Conservation (phyloP, 2,888 invertebrate species). For the Pristionchus japonicus region DNA sequence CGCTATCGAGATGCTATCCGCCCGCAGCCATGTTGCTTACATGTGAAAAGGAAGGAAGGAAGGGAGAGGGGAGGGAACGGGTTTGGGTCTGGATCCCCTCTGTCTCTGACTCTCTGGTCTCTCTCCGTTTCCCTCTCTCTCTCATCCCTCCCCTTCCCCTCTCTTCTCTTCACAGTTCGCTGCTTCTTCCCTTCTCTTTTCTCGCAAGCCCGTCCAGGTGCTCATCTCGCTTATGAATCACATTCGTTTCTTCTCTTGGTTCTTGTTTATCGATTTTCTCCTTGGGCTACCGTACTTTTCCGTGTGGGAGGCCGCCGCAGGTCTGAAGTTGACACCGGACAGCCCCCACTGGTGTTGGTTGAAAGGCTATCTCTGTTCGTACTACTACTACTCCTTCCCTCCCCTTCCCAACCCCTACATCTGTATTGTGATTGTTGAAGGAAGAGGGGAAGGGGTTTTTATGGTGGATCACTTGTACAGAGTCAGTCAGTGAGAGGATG, state of each 20-base stretch:
- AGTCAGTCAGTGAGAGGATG: slow-evolving; percentile 2
- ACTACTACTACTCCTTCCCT: not conserved
- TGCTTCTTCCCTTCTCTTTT: slow-evolving; percentile 21
- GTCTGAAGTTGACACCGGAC: not conserved
- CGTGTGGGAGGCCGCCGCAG: not conserved
- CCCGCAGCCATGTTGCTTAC: slow-evolving; percentile 34
- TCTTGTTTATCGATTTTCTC: not conserved
- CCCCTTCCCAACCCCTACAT: not conserved
- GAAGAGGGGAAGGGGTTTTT: slow-evolving; percentile 13
- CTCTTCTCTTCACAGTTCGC: slow-evolving; percentile 36
- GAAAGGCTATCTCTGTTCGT: not conserved
- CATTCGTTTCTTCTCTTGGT: not conserved
- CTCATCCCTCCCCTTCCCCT: not conserved
- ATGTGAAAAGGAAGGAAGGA: slow-evolving; percentile 33
- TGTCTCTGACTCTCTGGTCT: not conserved
- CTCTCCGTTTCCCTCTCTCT: not conserved
- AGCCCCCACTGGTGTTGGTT: not conserved
- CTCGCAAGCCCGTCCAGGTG: slow-evolving; percentile 33
- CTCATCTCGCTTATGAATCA: slow-evolving; percentile 29
- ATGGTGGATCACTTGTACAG: slow-evolving; percentile 6
- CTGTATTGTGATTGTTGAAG: not conserved
- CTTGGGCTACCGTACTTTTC: not conserved
- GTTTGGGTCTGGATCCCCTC: slow-evolving; percentile 31
- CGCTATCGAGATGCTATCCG: slow-evolving; percentile 25
- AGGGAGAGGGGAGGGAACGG: slow-evolving; percentile 6